phyloP scores from a whole-genome alignment of 2,797 vertebrate species.

The Syngnathus acus region DNA sequence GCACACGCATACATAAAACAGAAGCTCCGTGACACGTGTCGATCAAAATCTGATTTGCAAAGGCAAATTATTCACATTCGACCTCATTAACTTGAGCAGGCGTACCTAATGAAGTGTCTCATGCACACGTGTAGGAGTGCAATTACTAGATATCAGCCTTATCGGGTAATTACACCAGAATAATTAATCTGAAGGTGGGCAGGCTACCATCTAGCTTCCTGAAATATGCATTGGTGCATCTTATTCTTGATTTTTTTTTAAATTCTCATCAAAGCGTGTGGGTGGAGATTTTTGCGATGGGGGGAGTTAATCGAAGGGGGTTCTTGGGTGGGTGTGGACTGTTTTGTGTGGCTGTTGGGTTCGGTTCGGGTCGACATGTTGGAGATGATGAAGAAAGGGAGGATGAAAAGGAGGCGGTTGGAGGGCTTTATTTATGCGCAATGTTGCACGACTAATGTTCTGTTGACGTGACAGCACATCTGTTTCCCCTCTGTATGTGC shows the following conservation, averaged over 20 bases:
- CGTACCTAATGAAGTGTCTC: not conserved
- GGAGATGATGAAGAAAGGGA: not conserved
- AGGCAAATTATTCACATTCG: not conserved
- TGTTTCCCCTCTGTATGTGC: constrained; percentile 53
- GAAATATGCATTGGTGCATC: not conserved
- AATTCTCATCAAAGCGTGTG: not conserved
- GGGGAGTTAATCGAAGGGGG: not conserved
- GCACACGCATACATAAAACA: not conserved
- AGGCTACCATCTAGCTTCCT: not conserved
- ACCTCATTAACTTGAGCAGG: not conserved
- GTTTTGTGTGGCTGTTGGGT: constrained; percentile 34
- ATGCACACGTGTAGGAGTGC: not conserved
- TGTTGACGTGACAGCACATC: constrained; percentile 61
- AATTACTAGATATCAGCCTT: not conserved
- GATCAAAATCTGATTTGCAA: not conserved
- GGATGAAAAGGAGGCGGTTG: constrained; percentile 1
- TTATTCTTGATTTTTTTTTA: not conserved
- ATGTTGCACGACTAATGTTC: constrained; percentile 54
- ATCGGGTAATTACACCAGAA: not conserved
- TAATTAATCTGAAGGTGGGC: not conserved
- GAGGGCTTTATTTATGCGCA: constrained; percentile 35
- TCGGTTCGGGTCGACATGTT: not conserved
- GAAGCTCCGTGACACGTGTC: not conserved
- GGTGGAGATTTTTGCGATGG: not conserved
- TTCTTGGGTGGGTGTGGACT: constrained; percentile 44